A percentile compares a stretch with the other conserved stretches of the same genome.
phyloP scores from a whole-genome alignment of 1,140 invertebrate genomes.

The Sarcophaga peregrina region DNA sequence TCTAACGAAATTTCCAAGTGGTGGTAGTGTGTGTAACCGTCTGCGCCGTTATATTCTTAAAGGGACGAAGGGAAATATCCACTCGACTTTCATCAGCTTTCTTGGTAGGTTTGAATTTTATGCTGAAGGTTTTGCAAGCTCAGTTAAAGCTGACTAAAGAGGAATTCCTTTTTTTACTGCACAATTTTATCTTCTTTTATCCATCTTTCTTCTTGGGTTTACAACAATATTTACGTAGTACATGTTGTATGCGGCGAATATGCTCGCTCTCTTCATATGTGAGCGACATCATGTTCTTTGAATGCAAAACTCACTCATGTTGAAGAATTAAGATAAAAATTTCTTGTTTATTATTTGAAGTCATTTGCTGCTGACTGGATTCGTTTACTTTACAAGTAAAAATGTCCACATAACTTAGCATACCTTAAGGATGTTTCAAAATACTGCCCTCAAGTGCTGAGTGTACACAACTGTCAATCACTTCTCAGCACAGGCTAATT shows the following conservation, averaged over 20 bases:
- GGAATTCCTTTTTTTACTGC: too few species aligned
- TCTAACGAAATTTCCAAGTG: too few species aligned
- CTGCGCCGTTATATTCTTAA: background rate
- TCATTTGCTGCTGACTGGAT: too few species aligned
- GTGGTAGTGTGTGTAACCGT: too few species aligned
- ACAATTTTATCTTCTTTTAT: background rate
- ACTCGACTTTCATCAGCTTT: too few species aligned
- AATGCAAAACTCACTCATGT: background rate
- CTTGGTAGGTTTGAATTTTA: too few species aligned
- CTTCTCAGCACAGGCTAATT: background rate
- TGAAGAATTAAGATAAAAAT: constrained; percentile 10
- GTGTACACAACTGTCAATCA: background rate
- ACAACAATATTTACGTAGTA: background rate
- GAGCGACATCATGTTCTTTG: background rate
- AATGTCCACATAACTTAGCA: background rate
- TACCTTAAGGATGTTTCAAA: background rate
- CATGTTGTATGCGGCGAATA: too few species aligned
- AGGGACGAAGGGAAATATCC: too few species aligned
- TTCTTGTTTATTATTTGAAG: too few species aligned
- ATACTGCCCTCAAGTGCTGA: background rate
- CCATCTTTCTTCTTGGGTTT: background rate
- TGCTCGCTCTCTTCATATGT: background rate
- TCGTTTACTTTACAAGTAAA: too few species aligned
- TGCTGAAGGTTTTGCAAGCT: too few species aligned
- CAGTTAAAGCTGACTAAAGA: too few species aligned